Evolutionary conservation across 2,888 invertebrate genomes (phyloP).

Genomic region (Coenonympha arcania): DNA sequence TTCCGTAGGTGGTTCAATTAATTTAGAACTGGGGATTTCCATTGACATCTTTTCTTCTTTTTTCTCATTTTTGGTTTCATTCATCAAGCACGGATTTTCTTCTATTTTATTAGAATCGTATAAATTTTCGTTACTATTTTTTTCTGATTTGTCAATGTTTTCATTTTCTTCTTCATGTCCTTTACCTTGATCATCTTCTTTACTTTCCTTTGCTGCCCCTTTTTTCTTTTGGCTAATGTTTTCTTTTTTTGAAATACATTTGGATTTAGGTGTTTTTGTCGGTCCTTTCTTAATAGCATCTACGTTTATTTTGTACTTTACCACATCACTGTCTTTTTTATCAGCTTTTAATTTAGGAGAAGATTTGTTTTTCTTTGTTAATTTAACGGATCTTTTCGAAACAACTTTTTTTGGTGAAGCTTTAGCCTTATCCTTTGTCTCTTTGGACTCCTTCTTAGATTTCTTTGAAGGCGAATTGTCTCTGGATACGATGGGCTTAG

Average conservation of each 20-base stretch:
- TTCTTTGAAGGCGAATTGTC: slow-evolving; percentile 54
- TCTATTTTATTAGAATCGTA: slow-evolving; percentile 18
- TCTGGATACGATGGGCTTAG: slow-evolving; percentile 41
- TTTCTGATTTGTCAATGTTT: slow-evolving; percentile 13
- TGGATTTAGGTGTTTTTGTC: slow-evolving; percentile 47
- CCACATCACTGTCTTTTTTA: slow-evolving; percentile 42
- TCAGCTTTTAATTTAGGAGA: slow-evolving; percentile 36
- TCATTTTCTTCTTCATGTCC: slow-evolving; percentile 28
- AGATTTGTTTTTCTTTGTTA: slow-evolving; percentile 39
- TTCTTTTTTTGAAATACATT: slow-evolving; percentile 45
- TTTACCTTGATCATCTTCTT: slow-evolving; percentile 26
- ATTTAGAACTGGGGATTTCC: slow-evolving; percentile 35
- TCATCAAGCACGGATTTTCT: slow-evolving; percentile 27
- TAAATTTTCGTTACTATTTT: background rate
- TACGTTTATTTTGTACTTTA: slow-evolving; percentile 64
- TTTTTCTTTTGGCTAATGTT: slow-evolving; percentile 48
- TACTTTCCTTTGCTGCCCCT: slow-evolving; percentile 26
- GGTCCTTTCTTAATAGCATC: slow-evolving; percentile 46
- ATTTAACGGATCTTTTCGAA: slow-evolving; percentile 42
- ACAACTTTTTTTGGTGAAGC: slow-evolving; percentile 38
- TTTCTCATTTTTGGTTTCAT: slow-evolving; percentile 22
- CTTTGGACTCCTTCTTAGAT: slow-evolving; percentile 52
- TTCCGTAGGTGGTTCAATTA: slow-evolving; percentile 6
- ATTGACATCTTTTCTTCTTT: slow-evolving; percentile 23
- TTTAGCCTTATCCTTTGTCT: slow-evolving; percentile 58